A percentile compares a stretch with the other conserved stretches of the same genome.
These are phyloP conservation scores for Exaiptasia diaphana DNA, from an alignment of 64 coral and sea anemone genomes.

Conservation along the genomic window DNA sequence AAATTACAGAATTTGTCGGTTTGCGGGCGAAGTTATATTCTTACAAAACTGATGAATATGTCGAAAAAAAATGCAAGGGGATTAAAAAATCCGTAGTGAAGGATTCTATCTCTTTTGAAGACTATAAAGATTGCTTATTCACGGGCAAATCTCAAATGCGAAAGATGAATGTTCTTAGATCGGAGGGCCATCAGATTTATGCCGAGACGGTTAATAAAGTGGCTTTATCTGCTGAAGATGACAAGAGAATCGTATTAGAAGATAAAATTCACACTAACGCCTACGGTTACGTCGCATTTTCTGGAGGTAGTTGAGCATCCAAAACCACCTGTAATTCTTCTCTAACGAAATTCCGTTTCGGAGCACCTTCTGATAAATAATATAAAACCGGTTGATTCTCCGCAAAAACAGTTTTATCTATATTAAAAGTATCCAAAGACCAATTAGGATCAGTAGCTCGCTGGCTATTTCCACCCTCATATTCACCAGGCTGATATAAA, in stretches of 20 bases:
- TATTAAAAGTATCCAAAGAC: neutral
- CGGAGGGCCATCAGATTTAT: too few relatives aligned
- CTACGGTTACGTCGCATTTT: neutral
- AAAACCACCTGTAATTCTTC: neutral
- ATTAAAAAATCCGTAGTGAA: neutral
- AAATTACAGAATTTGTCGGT: constrained; percentile 42
- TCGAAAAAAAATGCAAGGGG: neutral
- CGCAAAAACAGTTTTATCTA: neutral
- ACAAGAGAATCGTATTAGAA: neutral
- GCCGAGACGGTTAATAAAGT: too few relatives aligned
- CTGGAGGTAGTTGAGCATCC: neutral
- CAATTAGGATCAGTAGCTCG: constrained; percentile 10
- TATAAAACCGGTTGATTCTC: neutral
- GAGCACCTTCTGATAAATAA: neutral
- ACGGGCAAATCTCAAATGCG: too few relatives aligned
- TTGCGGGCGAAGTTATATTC: neutral
- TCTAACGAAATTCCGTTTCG: neutral
- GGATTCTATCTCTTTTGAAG: neutral
- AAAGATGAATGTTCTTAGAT: too few relatives aligned
- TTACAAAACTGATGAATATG: neutral
- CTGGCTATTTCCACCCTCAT: neutral
- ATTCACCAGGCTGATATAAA: neutral
- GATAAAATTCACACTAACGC: neutral
- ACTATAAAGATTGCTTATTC: neutral
- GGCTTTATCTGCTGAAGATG: neutral